A percentile compares a stretch with the other conserved stretches of the same genome.
Conservation (phyloP, 2,113 vertebrate genomes). For the Melospiza georgiana region DNA sequence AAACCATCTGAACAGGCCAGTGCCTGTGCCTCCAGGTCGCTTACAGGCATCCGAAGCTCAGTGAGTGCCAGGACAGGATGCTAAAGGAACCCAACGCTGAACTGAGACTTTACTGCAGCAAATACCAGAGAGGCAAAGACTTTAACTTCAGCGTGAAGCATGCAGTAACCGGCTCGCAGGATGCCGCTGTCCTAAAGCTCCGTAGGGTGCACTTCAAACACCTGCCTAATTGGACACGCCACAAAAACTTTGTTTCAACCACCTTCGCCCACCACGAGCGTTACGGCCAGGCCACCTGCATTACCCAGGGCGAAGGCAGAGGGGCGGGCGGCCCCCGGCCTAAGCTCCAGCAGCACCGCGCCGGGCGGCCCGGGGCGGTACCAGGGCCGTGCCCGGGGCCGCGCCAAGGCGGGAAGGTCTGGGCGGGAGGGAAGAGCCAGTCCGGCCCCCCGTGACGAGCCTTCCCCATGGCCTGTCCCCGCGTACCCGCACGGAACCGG, state of each 20-base stretch:
- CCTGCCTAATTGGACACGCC: neutral
- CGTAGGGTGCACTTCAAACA: fast-evolving
- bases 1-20: neutral
- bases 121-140: neutral
- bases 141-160: neutral
- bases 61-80: neutral
- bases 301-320: fast-evolving
- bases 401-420: neutral
- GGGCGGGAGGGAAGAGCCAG: neutral
- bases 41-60: neutral
- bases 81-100: neutral
- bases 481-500: neutral
- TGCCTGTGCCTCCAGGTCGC: neutral
- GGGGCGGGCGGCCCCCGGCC: neutral
- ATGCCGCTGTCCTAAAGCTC: neutral
- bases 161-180: fast-evolving
- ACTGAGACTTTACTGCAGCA: neutral
- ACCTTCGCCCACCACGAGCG: neutral
- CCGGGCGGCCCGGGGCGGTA: too few relatives aligned
- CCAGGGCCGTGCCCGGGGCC: neutral
- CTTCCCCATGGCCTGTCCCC: neutral
- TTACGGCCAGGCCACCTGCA: neutral
- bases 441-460: neutral
- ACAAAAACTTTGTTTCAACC: neutral
- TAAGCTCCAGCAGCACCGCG: fast-evolving